Evolutionary conservation across 2,113 vertebrate species (phyloP).

Genomic region (Hippolais icterina): DNA sequence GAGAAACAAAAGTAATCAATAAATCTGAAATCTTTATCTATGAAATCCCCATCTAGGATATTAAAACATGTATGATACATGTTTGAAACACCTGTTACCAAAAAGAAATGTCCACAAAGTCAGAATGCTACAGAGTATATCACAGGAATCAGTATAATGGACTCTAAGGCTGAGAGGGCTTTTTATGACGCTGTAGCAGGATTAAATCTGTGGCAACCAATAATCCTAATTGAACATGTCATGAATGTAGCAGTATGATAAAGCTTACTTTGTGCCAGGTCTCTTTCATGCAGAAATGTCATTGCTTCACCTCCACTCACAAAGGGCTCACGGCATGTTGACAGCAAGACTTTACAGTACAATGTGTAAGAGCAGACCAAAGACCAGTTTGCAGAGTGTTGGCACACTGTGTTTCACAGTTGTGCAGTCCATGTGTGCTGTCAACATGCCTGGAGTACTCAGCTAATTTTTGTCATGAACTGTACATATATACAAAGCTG

Average conservation of each 20-base stretch:
- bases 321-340: background rate
- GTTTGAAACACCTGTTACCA: background rate
- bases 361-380: background rate
- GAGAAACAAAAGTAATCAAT: background rate
- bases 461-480: background rate
- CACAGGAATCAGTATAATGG: background rate
- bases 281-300: background rate
- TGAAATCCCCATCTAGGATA: background rate
- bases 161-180: background rate
- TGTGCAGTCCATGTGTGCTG: background rate
- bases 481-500: background rate
- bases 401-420: background rate
- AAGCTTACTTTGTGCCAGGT: background rate
- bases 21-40: background rate
- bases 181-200: background rate
- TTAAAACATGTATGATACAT: background rate
- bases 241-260: background rate
- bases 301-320: background rate
- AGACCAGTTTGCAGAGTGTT: accelerated
- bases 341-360: background rate
- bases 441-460: background rate
- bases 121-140: background rate
- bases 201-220: background rate
- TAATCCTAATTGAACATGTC: background rate
- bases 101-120: background rate